Percentiles rank a stretch among this genome's conserved stretches.
Evolutionary conservation across 1,140 invertebrate species (phyloP).

Genomic region (Zaprionus nigranus): DNA sequence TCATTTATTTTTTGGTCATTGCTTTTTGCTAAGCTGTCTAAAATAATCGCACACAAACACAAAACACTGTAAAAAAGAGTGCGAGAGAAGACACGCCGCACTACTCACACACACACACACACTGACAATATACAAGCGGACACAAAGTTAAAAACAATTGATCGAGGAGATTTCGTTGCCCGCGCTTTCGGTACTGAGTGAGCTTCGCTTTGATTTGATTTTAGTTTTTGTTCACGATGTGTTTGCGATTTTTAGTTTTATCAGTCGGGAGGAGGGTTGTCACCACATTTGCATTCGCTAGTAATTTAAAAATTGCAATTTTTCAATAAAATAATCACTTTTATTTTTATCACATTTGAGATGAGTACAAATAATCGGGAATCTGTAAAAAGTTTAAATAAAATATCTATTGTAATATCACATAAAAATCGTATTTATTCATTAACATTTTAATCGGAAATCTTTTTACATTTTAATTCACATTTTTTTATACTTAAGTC

Average conservation of each 20-base stretch:
- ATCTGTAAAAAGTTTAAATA: background rate
- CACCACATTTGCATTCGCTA: background rate
- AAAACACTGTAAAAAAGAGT: background rate
- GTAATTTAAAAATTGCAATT: background rate
- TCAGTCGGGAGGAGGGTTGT: background rate
- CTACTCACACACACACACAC: background rate
- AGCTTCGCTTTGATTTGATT: background rate
- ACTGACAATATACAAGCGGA: background rate
- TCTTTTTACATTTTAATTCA: no score
- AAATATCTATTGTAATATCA: no score
- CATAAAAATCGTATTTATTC: no score
- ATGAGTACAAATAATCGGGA: background rate
- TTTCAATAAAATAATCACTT: background rate
- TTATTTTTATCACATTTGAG: background rate
- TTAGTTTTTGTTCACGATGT: background rate
- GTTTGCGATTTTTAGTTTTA: background rate
- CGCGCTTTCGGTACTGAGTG: background rate
- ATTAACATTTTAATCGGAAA: no score
- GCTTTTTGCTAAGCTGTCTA: conserved; percentile 55
- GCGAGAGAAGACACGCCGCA: background rate
- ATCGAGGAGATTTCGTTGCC: background rate
- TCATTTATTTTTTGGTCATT: conserved; percentile 48
- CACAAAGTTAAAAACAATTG: conserved; percentile 4
- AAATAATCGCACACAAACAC: conserved; percentile 36
- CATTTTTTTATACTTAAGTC: no score